These are phyloP conservation scores for Osmerus eperlanus DNA, from an alignment of 2,113 vertebrate species.

Conservation along the genomic window DNA sequence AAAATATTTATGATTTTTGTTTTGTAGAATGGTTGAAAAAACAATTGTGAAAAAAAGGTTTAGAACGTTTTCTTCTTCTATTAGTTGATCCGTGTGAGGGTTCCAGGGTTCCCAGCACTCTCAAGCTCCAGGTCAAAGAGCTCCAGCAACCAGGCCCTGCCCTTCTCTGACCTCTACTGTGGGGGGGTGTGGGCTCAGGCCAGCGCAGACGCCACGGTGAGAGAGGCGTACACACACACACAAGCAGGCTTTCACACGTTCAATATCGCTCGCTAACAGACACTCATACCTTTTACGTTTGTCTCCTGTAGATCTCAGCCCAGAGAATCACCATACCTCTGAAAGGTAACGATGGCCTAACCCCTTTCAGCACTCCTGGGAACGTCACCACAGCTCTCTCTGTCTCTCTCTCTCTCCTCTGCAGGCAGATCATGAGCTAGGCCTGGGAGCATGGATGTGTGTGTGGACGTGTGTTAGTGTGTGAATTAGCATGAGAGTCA, in stretches of 20 bases:
- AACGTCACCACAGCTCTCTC: no score
- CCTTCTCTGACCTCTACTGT: conserved; percentile 54
- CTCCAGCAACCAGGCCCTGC: conserved; percentile 27
- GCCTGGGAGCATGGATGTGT: no score
- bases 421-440: no score
- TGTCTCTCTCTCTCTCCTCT: no score
- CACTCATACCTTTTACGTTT: conserved; percentile 9
- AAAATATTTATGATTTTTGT: no score
- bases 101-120: background rate
- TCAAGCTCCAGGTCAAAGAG: conserved; percentile 1
- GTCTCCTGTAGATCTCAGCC: conserved; percentile 69
- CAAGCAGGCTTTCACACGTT: no score
- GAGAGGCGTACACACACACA: background rate
- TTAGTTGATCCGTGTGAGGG: conserved; percentile 34
- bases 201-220: conserved; percentile 60
- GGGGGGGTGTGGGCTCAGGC: conserved; percentile 47
- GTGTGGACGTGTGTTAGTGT: no score
- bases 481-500: no score
- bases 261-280: no score
- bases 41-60: no score
- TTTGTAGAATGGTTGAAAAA: no score
- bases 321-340: conserved; percentile 79
- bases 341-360: conserved; percentile 74
- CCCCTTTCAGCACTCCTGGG: no score
- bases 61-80: background rate